phyloP scores from a whole-genome alignment of 2,888 invertebrate genomes.

The Chalcosyrphus nemorum region DNA sequence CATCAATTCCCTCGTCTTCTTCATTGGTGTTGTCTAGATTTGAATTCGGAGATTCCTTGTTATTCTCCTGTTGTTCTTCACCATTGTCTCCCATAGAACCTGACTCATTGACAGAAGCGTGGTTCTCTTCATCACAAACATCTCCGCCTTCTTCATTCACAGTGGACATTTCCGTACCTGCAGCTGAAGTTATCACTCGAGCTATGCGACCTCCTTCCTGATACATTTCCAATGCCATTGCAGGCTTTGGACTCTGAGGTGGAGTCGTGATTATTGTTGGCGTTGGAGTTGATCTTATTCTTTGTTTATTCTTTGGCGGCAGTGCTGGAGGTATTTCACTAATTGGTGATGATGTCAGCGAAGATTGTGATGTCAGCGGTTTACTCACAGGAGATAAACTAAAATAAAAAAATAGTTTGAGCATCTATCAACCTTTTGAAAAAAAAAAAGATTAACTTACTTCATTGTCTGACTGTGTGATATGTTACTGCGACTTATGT shows the following conservation, averaged over 20 bases:
- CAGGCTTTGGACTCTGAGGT: slow-evolving; percentile 81
- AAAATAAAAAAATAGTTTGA: neutral
- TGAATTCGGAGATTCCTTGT: slow-evolving; percentile 56
- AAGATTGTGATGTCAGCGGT: slow-evolving; percentile 59
- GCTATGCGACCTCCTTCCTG: slow-evolving; percentile 75
- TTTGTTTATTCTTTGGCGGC: slow-evolving; percentile 84
- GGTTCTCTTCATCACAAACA: slow-evolving; percentile 75
- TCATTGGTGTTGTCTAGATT: slow-evolving; percentile 68
- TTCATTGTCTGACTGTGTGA: slow-evolving; percentile 82
- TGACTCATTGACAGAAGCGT: slow-evolving; percentile 37
- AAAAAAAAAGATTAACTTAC: slow-evolving; percentile 75
- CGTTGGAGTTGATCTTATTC: slow-evolving; percentile 76
- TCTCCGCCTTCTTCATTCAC: slow-evolving; percentile 79
- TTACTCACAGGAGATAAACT: slow-evolving; percentile 63
- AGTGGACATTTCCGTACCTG: slow-evolving; percentile 82
- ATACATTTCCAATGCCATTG: slow-evolving; percentile 68
- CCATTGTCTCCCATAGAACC: slow-evolving; percentile 20
- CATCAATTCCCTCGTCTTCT: slow-evolving; percentile 74
- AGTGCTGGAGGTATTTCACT: slow-evolving; percentile 84
- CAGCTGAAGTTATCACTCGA: slow-evolving; percentile 76
- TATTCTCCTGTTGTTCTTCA: slow-evolving; percentile 39
- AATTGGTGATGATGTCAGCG: slow-evolving; percentile 70
- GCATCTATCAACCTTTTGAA: too few relatives aligned
- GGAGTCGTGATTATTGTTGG: slow-evolving; percentile 82
- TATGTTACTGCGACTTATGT: slow-evolving; percentile 82